Evolutionary conservation across 2,888 invertebrate genomes (phyloP).

Genomic region (Creontiades dilutus): DNA sequence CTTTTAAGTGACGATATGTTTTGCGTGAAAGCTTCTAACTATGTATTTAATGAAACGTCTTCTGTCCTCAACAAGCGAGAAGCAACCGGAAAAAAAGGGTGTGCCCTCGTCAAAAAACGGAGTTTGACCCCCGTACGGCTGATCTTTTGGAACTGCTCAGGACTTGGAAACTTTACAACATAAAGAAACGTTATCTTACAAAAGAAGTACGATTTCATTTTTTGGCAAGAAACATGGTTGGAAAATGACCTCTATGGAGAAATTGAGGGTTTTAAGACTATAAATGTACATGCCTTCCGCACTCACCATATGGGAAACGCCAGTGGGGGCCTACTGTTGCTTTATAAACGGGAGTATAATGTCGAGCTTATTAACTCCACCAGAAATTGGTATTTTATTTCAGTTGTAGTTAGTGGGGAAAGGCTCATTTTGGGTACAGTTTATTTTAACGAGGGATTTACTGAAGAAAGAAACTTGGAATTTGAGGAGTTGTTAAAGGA

Average conservation of each 20-base stretch:
- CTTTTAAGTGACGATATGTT: too few relatives aligned
- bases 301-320: neutral
- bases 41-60: too few relatives aligned
- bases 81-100: too few relatives aligned
- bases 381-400: conserved; percentile 51
- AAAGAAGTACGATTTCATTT: conserved; percentile 17
- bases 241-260: neutral
- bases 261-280: neutral
- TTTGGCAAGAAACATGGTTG: conserved; percentile 15
- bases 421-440: conserved; percentile 4
- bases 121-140: too few relatives aligned
- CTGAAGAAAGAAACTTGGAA: conserved; percentile 38
- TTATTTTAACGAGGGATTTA: conserved; percentile 40
- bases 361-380: neutral
- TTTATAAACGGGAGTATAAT: neutral
- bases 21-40: too few relatives aligned
- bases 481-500: neutral
- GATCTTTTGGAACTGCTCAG: neutral
- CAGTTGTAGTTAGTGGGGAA: neutral
- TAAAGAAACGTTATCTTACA: neutral
- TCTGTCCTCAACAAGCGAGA: too few relatives aligned
- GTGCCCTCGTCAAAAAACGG: too few relatives aligned
- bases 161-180: neutral
- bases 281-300: too few relatives aligned
- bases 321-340: conserved; percentile 15